These are phyloP conservation scores for Colius striatus DNA, from an alignment of 2,113 vertebrate species.

Conservation along the genomic window DNA sequence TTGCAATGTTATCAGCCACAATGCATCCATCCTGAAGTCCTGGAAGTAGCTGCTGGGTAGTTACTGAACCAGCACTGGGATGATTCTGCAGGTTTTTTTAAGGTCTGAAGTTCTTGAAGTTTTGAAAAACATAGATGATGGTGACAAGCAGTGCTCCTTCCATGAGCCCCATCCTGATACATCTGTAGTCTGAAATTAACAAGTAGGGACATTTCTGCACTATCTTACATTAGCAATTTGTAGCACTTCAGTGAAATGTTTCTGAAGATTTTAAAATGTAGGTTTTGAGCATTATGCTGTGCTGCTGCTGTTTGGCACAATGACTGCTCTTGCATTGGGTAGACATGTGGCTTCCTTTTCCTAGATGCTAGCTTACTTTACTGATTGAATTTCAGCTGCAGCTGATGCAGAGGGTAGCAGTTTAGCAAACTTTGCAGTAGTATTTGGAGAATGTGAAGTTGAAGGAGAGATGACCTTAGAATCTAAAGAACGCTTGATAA, in stretches of 20 bases:
- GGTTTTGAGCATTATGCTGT: neutral
- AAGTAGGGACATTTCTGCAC: neutral
- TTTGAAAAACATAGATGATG: neutral
- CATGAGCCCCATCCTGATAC: neutral
- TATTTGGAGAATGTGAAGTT: conserved; percentile 58
- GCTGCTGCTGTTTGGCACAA: neutral
- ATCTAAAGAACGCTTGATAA: neutral
- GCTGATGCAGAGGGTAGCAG: neutral
- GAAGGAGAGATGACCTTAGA: conserved; percentile 58
- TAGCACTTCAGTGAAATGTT: neutral
- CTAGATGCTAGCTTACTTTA: neutral
- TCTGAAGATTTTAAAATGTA: neutral
- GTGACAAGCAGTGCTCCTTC: neutral
- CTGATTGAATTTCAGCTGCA: neutral
- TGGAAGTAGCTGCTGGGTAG: neutral
- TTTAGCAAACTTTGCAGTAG: conserved; percentile 33
- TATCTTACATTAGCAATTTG: neutral
- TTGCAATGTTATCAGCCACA: neutral
- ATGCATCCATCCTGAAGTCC: neutral
- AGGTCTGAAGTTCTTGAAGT: neutral
- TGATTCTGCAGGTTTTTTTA: neutral
- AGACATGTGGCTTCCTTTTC: neutral
- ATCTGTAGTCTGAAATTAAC: neutral
- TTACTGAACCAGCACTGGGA: neutral
- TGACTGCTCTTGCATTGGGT: neutral